A percentile compares a stretch with the other conserved stretches of the same genome.
Conservation (phyloP, 2,888 invertebrate genomes). For the Neuroscelio doddi region DNA sequence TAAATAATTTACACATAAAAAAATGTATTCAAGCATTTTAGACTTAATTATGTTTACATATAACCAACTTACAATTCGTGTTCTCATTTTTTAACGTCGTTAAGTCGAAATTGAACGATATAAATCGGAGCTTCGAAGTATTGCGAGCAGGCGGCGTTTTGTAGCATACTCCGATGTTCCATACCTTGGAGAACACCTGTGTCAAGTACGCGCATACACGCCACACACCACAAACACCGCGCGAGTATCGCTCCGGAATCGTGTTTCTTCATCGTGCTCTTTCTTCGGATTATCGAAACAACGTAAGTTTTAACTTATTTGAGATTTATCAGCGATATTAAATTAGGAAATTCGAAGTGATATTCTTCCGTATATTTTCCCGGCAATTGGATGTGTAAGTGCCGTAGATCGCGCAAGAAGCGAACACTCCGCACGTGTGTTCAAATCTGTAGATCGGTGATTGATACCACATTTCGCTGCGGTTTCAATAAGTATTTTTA, state of each 20-base stretch:
- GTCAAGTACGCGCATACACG: slow-evolving; percentile 62
- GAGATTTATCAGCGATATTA: not conserved
- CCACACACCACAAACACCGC: slow-evolving; percentile 55
- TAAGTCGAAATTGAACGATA: slow-evolving; percentile 9
- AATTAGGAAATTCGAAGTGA: not conserved
- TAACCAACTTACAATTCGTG: no score
- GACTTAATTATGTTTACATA: no score
- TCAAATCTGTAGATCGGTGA: not conserved
- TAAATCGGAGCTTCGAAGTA: slow-evolving; percentile 56
- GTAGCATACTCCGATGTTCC: slow-evolving; percentile 26
- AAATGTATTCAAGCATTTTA: no score
- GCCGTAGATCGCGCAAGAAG: no score
- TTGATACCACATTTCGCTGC: no score
- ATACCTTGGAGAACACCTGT: slow-evolving; percentile 65
- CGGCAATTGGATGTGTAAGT: no score
- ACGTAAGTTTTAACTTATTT: slow-evolving; percentile 4
- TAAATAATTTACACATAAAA: no score
- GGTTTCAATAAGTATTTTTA: no score
- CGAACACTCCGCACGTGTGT: not conserved
- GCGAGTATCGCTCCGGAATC: slow-evolving; percentile 41
- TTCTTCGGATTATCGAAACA: slow-evolving; percentile 11
- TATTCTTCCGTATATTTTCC: not conserved
- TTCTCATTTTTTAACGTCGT: no score
- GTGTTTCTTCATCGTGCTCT: slow-evolving; percentile 36
- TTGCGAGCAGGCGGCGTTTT: slow-evolving; percentile 64